These are phyloP conservation scores for Macroramphosus scolopax DNA, from an alignment of 2,797 vertebrate genomes.

Conservation along the genomic window DNA sequence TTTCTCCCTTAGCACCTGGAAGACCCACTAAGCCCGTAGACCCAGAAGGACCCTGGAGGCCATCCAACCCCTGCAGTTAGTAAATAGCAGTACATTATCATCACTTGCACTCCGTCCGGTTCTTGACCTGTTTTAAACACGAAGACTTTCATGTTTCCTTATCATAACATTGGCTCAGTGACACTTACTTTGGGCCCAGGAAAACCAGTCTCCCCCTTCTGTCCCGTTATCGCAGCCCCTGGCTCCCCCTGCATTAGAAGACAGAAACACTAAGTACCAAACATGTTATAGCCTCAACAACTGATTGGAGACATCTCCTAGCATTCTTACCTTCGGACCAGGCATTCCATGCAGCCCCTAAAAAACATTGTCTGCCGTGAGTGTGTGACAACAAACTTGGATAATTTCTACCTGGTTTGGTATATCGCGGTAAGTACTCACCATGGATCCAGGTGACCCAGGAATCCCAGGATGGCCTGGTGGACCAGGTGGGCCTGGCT, in stretches of 20 bases:
- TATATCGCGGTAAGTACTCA: constrained; percentile 40
- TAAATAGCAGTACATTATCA: constrained; percentile 5
- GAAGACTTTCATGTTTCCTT: neutral
- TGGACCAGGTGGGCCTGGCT: constrained; percentile 87
- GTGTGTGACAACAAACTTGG: constrained; percentile 4
- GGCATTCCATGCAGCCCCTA: constrained; percentile 78
- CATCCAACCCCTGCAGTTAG: constrained; percentile 65
- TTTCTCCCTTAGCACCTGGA: constrained; percentile 93
- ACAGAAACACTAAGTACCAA: constrained; percentile 30
- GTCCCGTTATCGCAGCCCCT: constrained; percentile 67
- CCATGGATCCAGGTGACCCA: constrained; percentile 77
- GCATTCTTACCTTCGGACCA: constrained; percentile 74
- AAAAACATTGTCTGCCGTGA: constrained; percentile 43
- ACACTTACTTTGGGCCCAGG: constrained; percentile 66
- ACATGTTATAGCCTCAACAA: neutral
- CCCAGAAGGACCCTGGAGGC: constrained; percentile 81
- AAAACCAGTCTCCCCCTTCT: constrained; percentile 69
- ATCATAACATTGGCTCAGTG: neutral
- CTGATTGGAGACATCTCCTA: neutral
- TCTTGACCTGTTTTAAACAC: neutral
- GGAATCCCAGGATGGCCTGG: constrained; percentile 83
- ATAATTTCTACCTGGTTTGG: neutral
- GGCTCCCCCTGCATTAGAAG: constrained; percentile 74
- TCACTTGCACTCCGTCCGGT: neutral
- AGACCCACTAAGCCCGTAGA: constrained; percentile 87